Conservation (phyloP, 2,888 invertebrate genomes). For the Tortrix viridana region DNA sequence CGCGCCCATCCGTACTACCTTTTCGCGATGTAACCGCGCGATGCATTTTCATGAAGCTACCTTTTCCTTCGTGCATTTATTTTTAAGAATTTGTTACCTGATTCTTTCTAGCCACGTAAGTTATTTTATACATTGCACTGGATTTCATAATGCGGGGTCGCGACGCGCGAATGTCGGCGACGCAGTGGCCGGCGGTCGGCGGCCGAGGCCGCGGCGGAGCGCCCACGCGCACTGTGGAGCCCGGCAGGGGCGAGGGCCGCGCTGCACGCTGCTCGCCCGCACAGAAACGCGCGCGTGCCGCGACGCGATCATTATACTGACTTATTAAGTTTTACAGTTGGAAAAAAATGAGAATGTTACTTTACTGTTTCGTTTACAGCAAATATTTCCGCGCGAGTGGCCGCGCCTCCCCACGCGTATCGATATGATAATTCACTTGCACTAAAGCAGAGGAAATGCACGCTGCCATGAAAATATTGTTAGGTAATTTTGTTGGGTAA, state of each 20-base stretch:
- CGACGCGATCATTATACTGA: constrained; percentile 65
- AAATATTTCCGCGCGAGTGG: constrained; percentile 63
- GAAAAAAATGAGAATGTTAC: constrained; percentile 63
- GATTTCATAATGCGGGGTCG: constrained; percentile 63
- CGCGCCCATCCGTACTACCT: neutral
- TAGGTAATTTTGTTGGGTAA: neutral
- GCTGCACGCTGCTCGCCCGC: constrained; percentile 57
- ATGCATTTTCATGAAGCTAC: neutral
- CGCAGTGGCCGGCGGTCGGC: constrained; percentile 16
- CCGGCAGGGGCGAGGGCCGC: constrained; percentile 42
- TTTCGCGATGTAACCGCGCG: neutral
- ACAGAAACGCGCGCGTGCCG: constrained; percentile 58
- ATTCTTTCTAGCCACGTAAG: constrained; percentile 73
- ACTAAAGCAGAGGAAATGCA: constrained; percentile 11
- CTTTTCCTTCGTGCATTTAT: neutral
- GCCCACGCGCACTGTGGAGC: constrained; percentile 43
- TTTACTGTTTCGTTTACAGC: constrained; percentile 60
- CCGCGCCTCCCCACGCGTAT: constrained; percentile 16
- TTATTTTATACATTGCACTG: constrained; percentile 79
- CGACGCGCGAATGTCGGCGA: neutral
- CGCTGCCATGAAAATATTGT: constrained; percentile 3
- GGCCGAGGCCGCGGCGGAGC: constrained; percentile 29
- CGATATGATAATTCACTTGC: constrained; percentile 26
- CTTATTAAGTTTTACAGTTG: constrained; percentile 76
- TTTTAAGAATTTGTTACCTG: constrained; percentile 58